Evolutionary conservation across 2,797 vertebrate species (phyloP).

Genomic region (Uromys caudimaculatus): DNA sequence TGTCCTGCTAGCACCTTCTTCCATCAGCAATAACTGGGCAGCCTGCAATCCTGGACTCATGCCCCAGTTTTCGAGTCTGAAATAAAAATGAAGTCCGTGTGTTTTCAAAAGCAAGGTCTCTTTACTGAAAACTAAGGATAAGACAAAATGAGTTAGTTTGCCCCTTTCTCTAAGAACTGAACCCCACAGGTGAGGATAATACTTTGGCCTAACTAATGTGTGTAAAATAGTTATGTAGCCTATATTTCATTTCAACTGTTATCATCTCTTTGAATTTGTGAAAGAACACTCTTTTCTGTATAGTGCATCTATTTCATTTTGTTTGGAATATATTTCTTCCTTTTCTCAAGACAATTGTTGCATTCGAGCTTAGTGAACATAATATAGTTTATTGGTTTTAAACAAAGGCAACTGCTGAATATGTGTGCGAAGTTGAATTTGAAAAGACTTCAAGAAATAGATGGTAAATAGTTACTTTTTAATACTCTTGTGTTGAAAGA

Average conservation of each 20-base stretch:
- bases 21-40: conserved; percentile 30
- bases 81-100: conserved; percentile 46
- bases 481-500: not conserved
- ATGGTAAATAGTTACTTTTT: not conserved
- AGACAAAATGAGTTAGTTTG: not conserved
- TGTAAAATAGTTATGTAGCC: not conserved
- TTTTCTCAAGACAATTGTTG: not conserved
- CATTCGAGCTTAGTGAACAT: not conserved
- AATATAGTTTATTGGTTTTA: not conserved
- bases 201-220: not conserved
- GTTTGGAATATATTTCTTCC: not conserved
- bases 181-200: not conserved
- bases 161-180: not conserved
- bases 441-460: not conserved
- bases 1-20: not conserved
- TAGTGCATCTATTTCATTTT: not conserved
- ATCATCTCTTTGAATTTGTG: not conserved
- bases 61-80: conserved; percentile 16
- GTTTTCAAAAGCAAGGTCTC: not conserved
- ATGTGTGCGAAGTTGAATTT: not conserved
- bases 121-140: not conserved
- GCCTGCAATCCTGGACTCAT: not conserved
- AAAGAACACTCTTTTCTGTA: not conserved
- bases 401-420: not conserved
- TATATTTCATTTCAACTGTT: not conserved